phyloP scores from a whole-genome alignment of 2,888 invertebrate genomes.

The Diplazon laetatorius region DNA sequence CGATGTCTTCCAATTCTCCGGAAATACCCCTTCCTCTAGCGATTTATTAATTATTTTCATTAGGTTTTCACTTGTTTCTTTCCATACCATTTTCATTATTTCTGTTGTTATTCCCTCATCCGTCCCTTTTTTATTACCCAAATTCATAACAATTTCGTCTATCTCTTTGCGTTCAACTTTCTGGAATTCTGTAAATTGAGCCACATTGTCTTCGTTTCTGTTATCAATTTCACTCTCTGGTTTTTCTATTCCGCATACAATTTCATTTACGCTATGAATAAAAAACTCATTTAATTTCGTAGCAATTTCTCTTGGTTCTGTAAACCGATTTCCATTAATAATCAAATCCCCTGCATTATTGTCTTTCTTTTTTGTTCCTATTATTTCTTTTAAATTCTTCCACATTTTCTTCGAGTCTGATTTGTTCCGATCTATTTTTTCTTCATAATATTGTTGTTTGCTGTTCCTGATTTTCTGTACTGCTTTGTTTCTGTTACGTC shows the following conservation, averaged over 20 bases:
- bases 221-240: neutral
- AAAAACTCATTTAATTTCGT: conserved; percentile 10
- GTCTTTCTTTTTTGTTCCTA: conserved; percentile 27
- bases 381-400: conserved; percentile 45
- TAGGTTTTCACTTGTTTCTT: neutral
- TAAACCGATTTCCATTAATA: too few species aligned
- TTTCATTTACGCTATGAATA: conserved; percentile 13
- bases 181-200: neutral
- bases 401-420: conserved; percentile 43
- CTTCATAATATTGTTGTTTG: conserved; percentile 14
- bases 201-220: neutral
- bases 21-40: neutral
- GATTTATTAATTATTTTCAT: conserved; percentile 24
- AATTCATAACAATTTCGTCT: neutral
- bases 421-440: conserved; percentile 42
- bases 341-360: too few species aligned
- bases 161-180: neutral
- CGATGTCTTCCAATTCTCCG: conserved; percentile 16
- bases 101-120: neutral
- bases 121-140: neutral
- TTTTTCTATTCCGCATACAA: neutral
- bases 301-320: neutral
- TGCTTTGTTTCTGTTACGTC: conserved; percentile 42
- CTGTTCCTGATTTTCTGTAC: conserved; percentile 35
- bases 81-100: neutral